These are phyloP conservation scores for Psilanteris sp. DNA, from an alignment of 1,140 invertebrate genomes.

Conservation along the genomic window DNA sequence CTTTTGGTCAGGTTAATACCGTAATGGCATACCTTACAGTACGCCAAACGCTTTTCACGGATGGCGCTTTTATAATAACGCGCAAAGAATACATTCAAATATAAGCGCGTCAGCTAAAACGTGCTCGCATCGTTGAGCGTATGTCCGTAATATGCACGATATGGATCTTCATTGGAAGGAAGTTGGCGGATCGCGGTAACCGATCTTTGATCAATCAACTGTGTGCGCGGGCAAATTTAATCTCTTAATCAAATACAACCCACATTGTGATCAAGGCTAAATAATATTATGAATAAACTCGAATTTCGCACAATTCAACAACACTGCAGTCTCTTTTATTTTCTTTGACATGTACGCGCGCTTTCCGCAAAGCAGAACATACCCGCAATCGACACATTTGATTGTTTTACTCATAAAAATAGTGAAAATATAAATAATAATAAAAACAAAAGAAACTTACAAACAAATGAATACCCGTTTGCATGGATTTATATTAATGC, in stretches of 20 bases:
- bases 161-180: slow-evolving; percentile 27
- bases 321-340: slow-evolving; percentile 36
- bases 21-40: slow-evolving; percentile 43
- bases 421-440: not conserved
- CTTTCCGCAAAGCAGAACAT: slow-evolving; percentile 21
- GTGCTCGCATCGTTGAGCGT: slow-evolving; percentile 7
- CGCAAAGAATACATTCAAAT: slow-evolving; percentile 42
- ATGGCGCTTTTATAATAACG: slow-evolving; percentile 23
- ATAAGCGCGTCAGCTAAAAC: slow-evolving; percentile 23
- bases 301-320: slow-evolving; percentile 24
- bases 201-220: slow-evolving; percentile 71
- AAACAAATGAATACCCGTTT: not conserved
- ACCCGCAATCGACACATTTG: slow-evolving; percentile 9
- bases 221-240: slow-evolving; percentile 65
- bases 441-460: not conserved
- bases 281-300: slow-evolving; percentile 30
- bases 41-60: slow-evolving; percentile 46
- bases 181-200: slow-evolving; percentile 42
- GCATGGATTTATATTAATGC: slow-evolving; percentile 11
- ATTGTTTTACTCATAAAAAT: slow-evolving; percentile 33
- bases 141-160: slow-evolving; percentile 36
- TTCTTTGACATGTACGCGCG: slow-evolving; percentile 23
- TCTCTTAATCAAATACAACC: slow-evolving; percentile 61
- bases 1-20: slow-evolving; percentile 50
- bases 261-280: slow-evolving; percentile 47